Conservation (phyloP, 2,797 vertebrate species). For the Acridotheres tristis region DNA sequence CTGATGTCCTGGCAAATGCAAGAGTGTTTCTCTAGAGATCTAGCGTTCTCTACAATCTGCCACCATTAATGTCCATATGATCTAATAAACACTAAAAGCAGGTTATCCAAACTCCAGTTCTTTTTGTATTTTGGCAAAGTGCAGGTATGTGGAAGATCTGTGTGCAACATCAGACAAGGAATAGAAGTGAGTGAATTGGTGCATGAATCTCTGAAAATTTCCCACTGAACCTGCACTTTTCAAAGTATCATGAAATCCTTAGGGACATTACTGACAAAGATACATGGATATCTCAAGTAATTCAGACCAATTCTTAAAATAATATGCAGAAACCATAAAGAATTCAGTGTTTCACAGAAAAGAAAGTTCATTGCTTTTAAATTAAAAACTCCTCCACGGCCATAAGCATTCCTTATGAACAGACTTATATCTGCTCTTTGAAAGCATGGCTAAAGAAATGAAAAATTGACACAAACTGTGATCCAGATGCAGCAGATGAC, state of each 20-base stretch:
- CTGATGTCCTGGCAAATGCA: neutral
- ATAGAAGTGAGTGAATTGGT: neutral
- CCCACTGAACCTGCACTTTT: neutral
- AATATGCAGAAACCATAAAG: neutral
- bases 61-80: neutral
- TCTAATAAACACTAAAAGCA: neutral
- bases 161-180: neutral
- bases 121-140: neutral
- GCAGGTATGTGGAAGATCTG: neutral
- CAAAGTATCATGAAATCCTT: neutral
- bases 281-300: no score
- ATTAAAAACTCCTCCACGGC: neutral
- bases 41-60: neutral
- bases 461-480: neutral
- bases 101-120: neutral
- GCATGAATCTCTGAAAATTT: neutral
- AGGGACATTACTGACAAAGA: no score
- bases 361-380: neutral
- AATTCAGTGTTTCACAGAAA: neutral
- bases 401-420: neutral
- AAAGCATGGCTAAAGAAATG: neutral
- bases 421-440: neutral
- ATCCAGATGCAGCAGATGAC: neutral
- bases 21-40: neutral
- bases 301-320: neutral